Conservation (phyloP, 2,113 vertebrate genomes). For the Casuarius casuarius region DNA sequence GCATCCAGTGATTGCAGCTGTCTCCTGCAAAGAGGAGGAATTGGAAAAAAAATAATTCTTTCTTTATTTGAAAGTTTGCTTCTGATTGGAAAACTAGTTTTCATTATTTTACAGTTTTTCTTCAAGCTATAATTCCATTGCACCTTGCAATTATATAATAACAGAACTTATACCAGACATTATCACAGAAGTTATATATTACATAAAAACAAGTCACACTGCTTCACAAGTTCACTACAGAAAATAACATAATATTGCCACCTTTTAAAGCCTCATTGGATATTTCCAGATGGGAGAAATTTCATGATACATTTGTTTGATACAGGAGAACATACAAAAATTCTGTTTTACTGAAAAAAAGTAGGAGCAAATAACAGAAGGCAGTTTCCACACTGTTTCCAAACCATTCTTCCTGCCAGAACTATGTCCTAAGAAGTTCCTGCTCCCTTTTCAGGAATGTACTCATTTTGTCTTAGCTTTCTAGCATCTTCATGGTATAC, state of each 20-base stretch:
- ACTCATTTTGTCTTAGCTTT: slow-evolving; percentile 24
- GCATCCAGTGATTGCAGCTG: slow-evolving; percentile 94
- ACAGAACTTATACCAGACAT: background rate
- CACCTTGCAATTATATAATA: background rate
- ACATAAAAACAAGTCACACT: background rate
- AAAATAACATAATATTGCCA: background rate
- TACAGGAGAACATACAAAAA: slow-evolving; percentile 16
- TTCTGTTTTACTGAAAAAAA: background rate
- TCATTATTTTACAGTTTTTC: background rate
- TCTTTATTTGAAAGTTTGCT: background rate
- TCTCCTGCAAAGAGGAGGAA: slow-evolving; percentile 81
- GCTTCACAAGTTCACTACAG: background rate
- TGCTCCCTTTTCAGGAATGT: slow-evolving; percentile 11
- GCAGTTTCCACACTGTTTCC: background rate
- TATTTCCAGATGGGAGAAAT: background rate
- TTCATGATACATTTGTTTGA: background rate
- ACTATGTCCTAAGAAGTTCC: background rate
- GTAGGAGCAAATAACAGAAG: background rate
- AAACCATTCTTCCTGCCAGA: slow-evolving; percentile 19
- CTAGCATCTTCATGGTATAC: background rate
- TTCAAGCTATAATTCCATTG: background rate
- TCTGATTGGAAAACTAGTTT: background rate
- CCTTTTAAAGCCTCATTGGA: background rate
- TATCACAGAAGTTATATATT: background rate
- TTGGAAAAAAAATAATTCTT: background rate